Evolutionary conservation across 2,113 vertebrate species (phyloP).

Genomic region (Erythrocercus mccallii): DNA sequence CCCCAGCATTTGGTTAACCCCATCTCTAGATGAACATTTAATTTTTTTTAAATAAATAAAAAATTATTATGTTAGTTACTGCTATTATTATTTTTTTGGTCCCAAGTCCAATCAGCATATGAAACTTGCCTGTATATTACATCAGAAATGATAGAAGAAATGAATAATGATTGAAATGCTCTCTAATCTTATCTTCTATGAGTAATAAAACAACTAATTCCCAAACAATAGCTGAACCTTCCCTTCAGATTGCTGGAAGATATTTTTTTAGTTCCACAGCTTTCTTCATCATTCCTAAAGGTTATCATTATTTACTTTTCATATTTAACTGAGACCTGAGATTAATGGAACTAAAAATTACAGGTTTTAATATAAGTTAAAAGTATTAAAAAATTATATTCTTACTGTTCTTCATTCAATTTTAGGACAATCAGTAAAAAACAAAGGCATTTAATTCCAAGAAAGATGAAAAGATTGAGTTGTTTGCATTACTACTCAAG

Average conservation of each 20-base stretch:
- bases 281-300: not conserved
- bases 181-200: not conserved
- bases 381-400: not conserved
- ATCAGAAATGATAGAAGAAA: constrained; percentile 1
- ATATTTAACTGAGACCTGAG: not conserved
- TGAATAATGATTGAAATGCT: not conserved
- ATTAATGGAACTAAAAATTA: not conserved
- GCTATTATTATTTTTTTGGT: not conserved
- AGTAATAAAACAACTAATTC: not conserved
- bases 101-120: not conserved
- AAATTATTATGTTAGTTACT: not conserved
- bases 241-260: not conserved
- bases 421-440: not conserved
- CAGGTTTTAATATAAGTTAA: not conserved
- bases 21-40: not conserved
- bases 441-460: not conserved
- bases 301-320: not conserved
- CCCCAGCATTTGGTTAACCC: not conserved
- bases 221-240: not conserved
- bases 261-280: not conserved
- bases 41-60: not conserved
- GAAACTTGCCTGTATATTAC: not conserved
- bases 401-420: not conserved
- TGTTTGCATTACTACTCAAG: not conserved
- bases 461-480: not conserved